Conservation (phyloP, 2,113 vertebrate species). For the Mesembrinibis cayennensis region DNA sequence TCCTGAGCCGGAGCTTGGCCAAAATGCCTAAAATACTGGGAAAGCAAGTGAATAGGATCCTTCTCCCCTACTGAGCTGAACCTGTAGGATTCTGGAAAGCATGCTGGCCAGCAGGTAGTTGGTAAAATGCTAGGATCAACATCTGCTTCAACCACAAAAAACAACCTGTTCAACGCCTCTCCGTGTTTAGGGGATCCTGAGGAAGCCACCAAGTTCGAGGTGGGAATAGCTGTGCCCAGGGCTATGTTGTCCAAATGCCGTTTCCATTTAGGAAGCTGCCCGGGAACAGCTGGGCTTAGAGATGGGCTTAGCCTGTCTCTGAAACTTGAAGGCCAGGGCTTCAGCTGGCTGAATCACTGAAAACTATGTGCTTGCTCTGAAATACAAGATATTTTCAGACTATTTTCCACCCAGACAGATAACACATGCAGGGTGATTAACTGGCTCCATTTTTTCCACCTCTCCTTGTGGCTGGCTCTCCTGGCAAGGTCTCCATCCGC, state of each 20-base stretch:
- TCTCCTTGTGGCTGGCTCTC: not conserved
- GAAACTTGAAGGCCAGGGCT: not conserved
- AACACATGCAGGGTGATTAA: slow-evolving; percentile 7
- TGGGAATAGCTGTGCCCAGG: not conserved
- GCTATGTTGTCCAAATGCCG: not conserved
- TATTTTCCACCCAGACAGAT: not conserved
- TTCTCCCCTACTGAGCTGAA: not conserved
- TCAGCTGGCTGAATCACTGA: not conserved
- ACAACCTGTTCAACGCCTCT: rapidly evolving
- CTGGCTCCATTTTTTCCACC: not conserved
- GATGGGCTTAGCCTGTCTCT: not conserved
- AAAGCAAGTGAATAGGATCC: not conserved
- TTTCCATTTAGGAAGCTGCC: not conserved
- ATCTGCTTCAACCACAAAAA: not conserved
- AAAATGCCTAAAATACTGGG: not conserved
- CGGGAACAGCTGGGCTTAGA: not conserved
- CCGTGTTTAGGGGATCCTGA: not conserved
- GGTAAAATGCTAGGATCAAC: not conserved
- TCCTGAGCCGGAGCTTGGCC: not conserved
- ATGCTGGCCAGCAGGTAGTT: not conserved
- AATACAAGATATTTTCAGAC: slow-evolving; percentile 7
- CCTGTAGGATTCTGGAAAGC: not conserved
- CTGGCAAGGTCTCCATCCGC: not conserved
- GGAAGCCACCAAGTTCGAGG: not conserved
- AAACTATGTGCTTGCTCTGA: not conserved